These are phyloP conservation scores for Cordilura impudica DNA, from an alignment of 2,888 invertebrate species.

Conservation along the genomic window DNA sequence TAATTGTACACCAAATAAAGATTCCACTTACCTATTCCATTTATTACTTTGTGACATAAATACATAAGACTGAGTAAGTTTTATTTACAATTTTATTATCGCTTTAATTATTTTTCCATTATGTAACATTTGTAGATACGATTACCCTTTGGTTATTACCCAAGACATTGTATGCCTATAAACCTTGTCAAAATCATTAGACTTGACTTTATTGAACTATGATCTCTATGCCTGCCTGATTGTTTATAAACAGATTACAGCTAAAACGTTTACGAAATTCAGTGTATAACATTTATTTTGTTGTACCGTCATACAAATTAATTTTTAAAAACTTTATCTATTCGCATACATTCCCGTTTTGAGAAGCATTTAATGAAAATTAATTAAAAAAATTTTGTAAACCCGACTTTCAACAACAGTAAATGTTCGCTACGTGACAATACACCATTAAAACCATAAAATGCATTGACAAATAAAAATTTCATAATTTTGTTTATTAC, in stretches of 20 bases:
- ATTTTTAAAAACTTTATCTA: conserved; percentile 1
- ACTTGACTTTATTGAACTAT: no score
- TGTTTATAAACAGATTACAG: background rate
- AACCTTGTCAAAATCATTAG: no score
- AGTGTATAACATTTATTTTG: no score
- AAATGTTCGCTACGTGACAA: conserved; percentile 37
- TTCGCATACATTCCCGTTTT: conserved; percentile 53
- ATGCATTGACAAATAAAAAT: conserved; percentile 24
- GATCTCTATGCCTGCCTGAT: background rate
- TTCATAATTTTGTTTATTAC: conserved; percentile 17
- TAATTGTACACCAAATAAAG: no score
- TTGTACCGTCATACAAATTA: background rate
- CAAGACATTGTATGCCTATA: no score
- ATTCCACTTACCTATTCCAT: no score
- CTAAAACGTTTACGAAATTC: conserved; percentile 1
- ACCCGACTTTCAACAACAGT: conserved; percentile 33
- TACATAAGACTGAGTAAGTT: no score
- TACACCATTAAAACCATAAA: background rate
- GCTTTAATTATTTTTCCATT: no score
- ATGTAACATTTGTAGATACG: no score
- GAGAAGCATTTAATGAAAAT: conserved; percentile 25
- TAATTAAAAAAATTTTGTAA: background rate
- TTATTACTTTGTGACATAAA: no score
- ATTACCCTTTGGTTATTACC: no score
- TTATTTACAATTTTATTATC: no score